Evolutionary conservation across 1,140 invertebrate species (phyloP).

Genomic region (Bombus sibiricus): DNA sequence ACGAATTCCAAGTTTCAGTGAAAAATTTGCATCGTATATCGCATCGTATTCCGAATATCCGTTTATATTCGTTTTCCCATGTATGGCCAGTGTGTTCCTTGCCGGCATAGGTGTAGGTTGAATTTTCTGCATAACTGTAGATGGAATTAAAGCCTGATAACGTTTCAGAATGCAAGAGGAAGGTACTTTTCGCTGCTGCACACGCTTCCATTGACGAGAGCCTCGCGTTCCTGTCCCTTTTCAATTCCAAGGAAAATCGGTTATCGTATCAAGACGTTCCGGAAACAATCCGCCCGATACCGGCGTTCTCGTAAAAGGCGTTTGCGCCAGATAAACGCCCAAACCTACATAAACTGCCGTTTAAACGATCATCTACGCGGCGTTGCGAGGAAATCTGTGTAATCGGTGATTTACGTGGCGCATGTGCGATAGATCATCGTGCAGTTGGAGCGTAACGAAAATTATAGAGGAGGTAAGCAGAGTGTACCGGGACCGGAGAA

Average conservation of each 20-base stretch:
- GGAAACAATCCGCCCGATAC: neutral
- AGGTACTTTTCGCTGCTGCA: rapidly evolving
- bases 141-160: no score
- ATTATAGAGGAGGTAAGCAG: conserved; percentile 33
- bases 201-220: no score
- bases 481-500: conserved; percentile 31
- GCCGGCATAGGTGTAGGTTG: no score
- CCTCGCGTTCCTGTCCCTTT: no score
- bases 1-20: no score
- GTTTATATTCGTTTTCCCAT: no score
- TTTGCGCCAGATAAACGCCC: neutral
- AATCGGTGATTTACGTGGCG: neutral
- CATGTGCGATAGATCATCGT: conserved; percentile 16
- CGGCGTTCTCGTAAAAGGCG: neutral
- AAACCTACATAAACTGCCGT: neutral
- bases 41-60: no score
- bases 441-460: conserved; percentile 30
- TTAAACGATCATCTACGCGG: neutral
- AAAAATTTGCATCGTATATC: no score
- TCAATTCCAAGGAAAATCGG: no score
- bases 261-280: neutral
- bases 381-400: neutral
- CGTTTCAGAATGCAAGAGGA: no score
- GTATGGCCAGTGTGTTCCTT: no score
- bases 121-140: no score